Base-by-base conservation (phyloP, 1,140 invertebrate species). In the Zaprionus ornatus region DNA sequence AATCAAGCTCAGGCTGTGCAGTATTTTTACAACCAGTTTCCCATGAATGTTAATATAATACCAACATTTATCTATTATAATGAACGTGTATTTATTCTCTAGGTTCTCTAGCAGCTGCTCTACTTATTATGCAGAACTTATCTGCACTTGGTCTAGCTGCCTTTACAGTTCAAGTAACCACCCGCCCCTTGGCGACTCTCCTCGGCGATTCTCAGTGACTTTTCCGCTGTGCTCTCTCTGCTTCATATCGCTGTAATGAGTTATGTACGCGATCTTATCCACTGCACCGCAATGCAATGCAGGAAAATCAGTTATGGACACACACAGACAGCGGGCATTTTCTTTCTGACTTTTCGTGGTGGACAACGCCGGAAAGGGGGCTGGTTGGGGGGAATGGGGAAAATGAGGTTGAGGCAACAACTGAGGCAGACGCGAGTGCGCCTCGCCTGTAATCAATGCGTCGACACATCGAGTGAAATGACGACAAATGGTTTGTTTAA, bases 221-320 rank as follows among this genome's bases (percentile, higher is more conserved):
- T 21, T n/a, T 35, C 17, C 25, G 10, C 23, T 27, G 13, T n/a
- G n/a, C n/a, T n/a, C n/a, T 15, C 37, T 59, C 19, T 29, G 40
- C n/a, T 59, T 80, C 80, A 81, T 90, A 88, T 88, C 84, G 74
- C 71, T 64, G 86, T 90, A 90, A 90, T 90, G 85, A 90, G 81
- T 90, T 90, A 90, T 90, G 85, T 90, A 81, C 73, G 69, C 82
- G 85, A 90, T 90, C 85, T 90, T 90, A 90, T 90, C 85, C 86
- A 63, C 35, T 54, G 65, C 69, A 55, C 50, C 52, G 72, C 81
- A 75, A 60, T 60, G 66, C 62, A 61, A 50, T 40, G 68, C 40
- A 70, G 74, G 64, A 59, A 83, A 81, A 78, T 73, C 78, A 74
- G 71, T 84, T 84, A 76, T 80, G 78, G 75, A 35, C 80, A 57